Evolutionary conservation across 2,888 invertebrate genomes (phyloP), one percentile per base, ranked within the genome.

Genomic region (Mesorhabditis belari): DNA sequence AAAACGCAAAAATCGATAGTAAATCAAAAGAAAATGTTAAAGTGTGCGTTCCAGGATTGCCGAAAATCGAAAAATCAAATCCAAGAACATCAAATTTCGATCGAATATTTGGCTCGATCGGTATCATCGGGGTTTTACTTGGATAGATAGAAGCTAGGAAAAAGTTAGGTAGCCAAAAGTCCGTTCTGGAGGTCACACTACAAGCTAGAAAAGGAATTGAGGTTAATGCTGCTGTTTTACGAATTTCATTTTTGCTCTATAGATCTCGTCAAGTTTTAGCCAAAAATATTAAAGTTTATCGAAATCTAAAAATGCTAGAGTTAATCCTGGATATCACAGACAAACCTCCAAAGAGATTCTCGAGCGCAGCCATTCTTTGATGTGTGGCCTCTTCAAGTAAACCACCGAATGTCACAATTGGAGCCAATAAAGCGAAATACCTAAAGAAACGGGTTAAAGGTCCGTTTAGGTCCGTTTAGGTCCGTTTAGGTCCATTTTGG

Each of bases 151-250:
- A n/a, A n/a, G n/a, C n/a, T n/a, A n/a, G n/a, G n/a, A n/a, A 6
- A n/a, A n/a, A n/a, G n/a, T n/a, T n/a, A 56, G n/a, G 44, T 44
- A 12, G 55, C 68, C 96, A 86, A 85, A 95, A 96, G 81, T 95
- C 90, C 87, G 92, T 91, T 0, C 95, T 92, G 4, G 95, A 95
- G n/a, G n/a, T n/a, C n/a, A n/a, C n/a, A n/a, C n/a, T n/a, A n/a
- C n/a, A n/a, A n/a, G n/a, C n/a, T n/a, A 50, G 96, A 85, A 81
- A 94, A 79, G 82, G 96, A 95, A 67, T 92, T 83, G 1, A 92
- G 89, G 44, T 92, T 81, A 0, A 92, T 92, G 80, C 96, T 81
- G 81, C 88, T 91, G 80, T 90, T 92, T 82, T 96, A 95, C 24
- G 91, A 90, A 82, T 87, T 85, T 80, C 92, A 93, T 87, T 89